phyloP scores from a whole-genome alignment of 2,113 vertebrate genomes.

The Barbus barbus region DNA sequence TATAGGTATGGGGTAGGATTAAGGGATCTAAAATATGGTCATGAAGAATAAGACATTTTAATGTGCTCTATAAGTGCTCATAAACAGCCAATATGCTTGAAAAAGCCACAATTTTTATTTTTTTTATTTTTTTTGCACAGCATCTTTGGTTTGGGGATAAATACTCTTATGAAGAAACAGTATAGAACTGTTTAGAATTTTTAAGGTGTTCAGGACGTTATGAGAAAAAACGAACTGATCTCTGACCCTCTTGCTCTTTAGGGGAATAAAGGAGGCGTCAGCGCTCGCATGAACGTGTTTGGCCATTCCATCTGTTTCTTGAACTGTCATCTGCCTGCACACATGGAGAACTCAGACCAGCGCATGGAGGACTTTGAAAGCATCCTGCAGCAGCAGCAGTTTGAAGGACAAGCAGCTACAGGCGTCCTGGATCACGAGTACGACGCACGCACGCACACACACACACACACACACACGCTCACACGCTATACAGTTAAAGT shows the following conservation, averaged over 20 bases:
- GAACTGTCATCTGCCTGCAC: conserved; percentile 97
- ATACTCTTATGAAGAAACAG: no score
- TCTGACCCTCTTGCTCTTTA: conserved; percentile 56
- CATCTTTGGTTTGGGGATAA: no score
- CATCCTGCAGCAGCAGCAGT: conserved; percentile 96
- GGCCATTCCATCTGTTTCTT: conserved; percentile 97
- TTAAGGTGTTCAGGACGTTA: neutral
- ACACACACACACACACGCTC: neutral
- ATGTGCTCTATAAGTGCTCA: no score
- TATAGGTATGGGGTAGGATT: no score
- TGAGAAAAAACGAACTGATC: neutral
- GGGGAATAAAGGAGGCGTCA: conserved; percentile 98
- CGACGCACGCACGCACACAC: conserved; percentile 3
- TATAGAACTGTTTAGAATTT: no score
- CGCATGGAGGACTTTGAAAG: conserved; percentile 96
- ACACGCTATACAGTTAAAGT: neutral
- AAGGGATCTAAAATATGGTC: no score
- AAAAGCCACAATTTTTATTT: no score
- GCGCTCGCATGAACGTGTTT: conserved; percentile 83
- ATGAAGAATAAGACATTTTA: no score
- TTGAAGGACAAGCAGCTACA: conserved; percentile 82
- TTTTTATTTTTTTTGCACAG: no score
- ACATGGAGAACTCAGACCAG: conserved; percentile 95
- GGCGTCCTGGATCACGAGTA: conserved; percentile 97
- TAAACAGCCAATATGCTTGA: no score